Percentiles rank a stretch among this genome's conserved stretches.
phyloP scores from a whole-genome alignment of 1,140 invertebrate species.

The Pogonomyrmex barbatus region DNA sequence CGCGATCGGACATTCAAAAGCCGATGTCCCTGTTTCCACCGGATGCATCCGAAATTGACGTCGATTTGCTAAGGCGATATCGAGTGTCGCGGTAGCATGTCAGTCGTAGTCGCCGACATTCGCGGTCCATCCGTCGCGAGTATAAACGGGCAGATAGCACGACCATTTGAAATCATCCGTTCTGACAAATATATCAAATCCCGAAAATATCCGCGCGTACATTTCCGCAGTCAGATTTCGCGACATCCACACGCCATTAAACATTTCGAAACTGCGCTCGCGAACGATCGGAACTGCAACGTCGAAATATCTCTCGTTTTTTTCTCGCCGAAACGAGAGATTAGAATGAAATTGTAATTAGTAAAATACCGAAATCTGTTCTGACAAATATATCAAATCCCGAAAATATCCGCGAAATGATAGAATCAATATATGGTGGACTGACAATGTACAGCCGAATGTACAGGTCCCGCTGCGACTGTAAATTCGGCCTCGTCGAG shows the following conservation, averaged over 20 bases:
- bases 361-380: not conserved
- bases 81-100: conserved; percentile 62
- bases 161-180: conserved; percentile 27
- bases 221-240: not conserved
- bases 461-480: not conserved
- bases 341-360: not conserved
- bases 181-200: conserved; percentile 24
- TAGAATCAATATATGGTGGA: not conserved
- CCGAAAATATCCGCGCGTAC: conserved; percentile 13
- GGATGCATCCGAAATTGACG: conserved; percentile 62
- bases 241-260: conserved; percentile 9
- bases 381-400: conserved; percentile 19
- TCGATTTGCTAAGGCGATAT: conserved; percentile 58
- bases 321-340: not conserved
- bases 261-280: not conserved
- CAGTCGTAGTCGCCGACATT: conserved; percentile 54
- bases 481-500: not conserved
- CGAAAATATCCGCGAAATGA: conserved; percentile 7
- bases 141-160: conserved; percentile 28
- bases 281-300: not conserved
- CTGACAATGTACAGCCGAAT: not conserved
- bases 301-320: not conserved
- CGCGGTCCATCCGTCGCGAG: conserved; percentile 44
- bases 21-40: conserved; percentile 50
- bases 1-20: conserved; percentile 39